Evolutionary conservation across 1,140 invertebrate species (phyloP), one percentile per base, ranked within the genome.

Genomic region (Caenorhabditis brenneri): DNA sequence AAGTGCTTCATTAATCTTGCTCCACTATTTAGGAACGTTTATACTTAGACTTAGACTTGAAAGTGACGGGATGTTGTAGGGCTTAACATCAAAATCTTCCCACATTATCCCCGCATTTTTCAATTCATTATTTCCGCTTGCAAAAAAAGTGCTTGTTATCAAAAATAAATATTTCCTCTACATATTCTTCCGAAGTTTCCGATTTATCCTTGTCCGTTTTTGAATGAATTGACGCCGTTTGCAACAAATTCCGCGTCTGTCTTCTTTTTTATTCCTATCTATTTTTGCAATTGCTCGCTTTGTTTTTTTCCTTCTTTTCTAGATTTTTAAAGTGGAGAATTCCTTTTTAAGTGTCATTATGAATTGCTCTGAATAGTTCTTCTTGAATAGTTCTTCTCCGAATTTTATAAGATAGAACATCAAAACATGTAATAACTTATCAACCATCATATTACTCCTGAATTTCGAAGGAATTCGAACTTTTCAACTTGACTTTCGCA

Each of bases 191-290:
- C 58, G 58, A 36, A 33, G 24, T 19, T 65, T 65, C 33, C 58
- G 58, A 65, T 65, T 65, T 36, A 65, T 65, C 58, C 58, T 65
- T 65, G 58, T 65, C 58, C 31, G 12, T n/a, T 27, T 33, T 58
- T 10, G 0, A 58, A 36, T 65, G 16, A 36, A 36, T 36, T 65
- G 29, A 16, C 31, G 58, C n/a, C 19, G 31, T 36, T 74, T 24
- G n/a, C 36, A 42, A 42, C 36, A 74, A n/a, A n/a, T n/a, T n/a
- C n/a, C n/a, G n/a, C n/a, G n/a, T n/a, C n/a, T n/a, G n/a, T n/a
- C 42, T 42, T 24, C 24, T 24, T 39, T 27, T n/a, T 24, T 42
- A 19, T 22, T 27, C n/a, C 12, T 42, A 19, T 39, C 42, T 74
- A 2, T 42, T 74, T 55, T 2, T 55, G 53, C 24, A 27, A 29